Base-by-base conservation (phyloP, 1,140 invertebrate species). In the Ceratosolen solmsi region DNA sequence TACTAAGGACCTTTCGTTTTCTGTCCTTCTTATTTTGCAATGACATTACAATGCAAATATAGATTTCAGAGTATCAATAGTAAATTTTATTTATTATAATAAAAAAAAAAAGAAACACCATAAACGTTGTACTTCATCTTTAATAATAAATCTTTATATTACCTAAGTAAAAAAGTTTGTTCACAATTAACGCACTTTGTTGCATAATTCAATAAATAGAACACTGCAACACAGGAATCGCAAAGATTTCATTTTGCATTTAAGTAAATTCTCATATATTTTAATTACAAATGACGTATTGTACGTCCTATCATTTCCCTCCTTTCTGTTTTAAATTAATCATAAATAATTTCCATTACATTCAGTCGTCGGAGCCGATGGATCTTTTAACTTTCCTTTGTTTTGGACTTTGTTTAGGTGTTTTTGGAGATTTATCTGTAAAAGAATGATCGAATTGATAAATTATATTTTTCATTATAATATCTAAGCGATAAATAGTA, bases 371-470 rank as follows among this genome's bases (percentile, higher is more conserved):
- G 51, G 93, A 94, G 75, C 94, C 94, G 46, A 92, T 93, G 27
- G 94, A 93, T 87, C 94, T 93, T 89, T 95, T 96, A 27, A 93
- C 93, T 92, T 95, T 96, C 86, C 95, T 93, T 88, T 95, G 93
- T 86, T 94, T 94, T 82, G 95, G 95, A 82, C 95, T 96, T 87
- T 95, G 94, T 86, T 94, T 93, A 27, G 93, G 91, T 51, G 90
- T 91, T 89, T 90, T 92, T 84, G 91, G 89, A 60, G 92, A 90
- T 92, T 95, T 94, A 63, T 86, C 84, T 87, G 63, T n/a, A 83
- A 84, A 27, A 33, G 49, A 80, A 79, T 80, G 77, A 63, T 63
- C 71, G 65, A 41, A 20, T 82, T 0, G 60, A 17, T 25, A 76
- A 68, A 49, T 81, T 13, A 49, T 38, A 82, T 11, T 58, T n/a